Base-by-base conservation (phyloP, 2,888 invertebrate genomes). In the Euzetes globulus region DNA sequence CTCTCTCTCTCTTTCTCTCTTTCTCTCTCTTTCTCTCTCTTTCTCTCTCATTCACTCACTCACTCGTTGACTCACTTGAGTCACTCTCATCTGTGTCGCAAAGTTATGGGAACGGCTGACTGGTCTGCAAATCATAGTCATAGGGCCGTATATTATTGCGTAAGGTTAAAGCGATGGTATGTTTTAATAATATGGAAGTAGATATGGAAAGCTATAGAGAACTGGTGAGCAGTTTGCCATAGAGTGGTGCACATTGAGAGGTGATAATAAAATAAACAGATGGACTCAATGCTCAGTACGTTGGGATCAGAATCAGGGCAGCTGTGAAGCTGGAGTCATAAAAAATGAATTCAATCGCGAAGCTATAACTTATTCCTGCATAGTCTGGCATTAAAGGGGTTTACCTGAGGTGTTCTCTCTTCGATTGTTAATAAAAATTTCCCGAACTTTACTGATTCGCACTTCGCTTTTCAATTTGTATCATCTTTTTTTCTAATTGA, bases 241-340 rank as follows among this genome's bases (percentile, higher is more conserved):
- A 47, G 13, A 47, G n/a, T 47, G n/a, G 55, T 29, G 25, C 5
- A 17, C 63, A 63, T 29, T 17, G 63, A n/a, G 27, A 63, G 63
- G 29, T 63, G 63, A 63, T 63, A 63, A 63, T 63, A 63, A 63
- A 63, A 63, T 63, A 63, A 63, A 63, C 63, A 63, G 63, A 63
- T 63, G 63, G 63, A 63, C 63, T 63, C 25, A 63, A 29, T 63
- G 63, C 15, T 63, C 25, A 63, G 29, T 63, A 63, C 63, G 63
- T 63, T 63, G 63, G 29, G 29, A 63, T 63, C 63, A 15, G 17
- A 63, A 29, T 63, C 29, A 33, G 63, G 25, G 63, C 63, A 63
- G 63, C 63, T 63, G 63, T 63, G 63, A 6, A 19, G 19, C 3
- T 19, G 25, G n/a, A 63, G 63, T 7, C 63, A 29, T 63, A 63